Evolutionary conservation across 2,797 vertebrate genomes (phyloP).

Genomic region (Lerista edwardsae): DNA sequence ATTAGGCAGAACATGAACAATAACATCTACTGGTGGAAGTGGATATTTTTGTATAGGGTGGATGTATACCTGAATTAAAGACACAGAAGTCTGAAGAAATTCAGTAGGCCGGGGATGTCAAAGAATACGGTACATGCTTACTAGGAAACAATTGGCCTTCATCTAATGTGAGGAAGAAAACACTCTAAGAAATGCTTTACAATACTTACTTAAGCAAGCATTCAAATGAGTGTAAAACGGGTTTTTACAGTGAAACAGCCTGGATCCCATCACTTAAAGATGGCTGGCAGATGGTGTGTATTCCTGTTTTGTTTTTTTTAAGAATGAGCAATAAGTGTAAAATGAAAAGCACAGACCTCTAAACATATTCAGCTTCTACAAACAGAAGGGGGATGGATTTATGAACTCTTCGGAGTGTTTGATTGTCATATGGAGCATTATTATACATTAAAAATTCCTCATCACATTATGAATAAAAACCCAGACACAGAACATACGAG

Average conservation of each 20-base stretch:
- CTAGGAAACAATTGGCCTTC: neutral
- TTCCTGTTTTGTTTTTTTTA: conserved; percentile 63
- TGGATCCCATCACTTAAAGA: conserved; percentile 62
- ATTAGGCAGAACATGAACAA: no score
- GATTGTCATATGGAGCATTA: conserved; percentile 31
- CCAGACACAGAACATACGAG: neutral
- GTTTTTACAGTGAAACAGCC: conserved; percentile 56
- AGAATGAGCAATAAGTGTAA: conserved; percentile 57
- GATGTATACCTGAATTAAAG: neutral
- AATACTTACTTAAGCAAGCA: conserved; percentile 21
- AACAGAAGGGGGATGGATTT: conserved; percentile 41
- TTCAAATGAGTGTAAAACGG: conserved; percentile 28
- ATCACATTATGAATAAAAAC: neutral
- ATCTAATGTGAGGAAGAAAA: conserved; percentile 12
- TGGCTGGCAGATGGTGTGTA: conserved; percentile 53
- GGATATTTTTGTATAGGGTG: rapidly evolving
- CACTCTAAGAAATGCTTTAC: conserved; percentile 41
- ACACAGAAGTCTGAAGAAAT: neutral
- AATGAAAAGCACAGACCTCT: conserved; percentile 64
- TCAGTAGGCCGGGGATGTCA: neutral
- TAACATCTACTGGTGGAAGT: neutral
- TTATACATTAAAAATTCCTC: conserved; percentile 14
- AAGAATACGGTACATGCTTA: neutral
- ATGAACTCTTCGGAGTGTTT: conserved; percentile 47
- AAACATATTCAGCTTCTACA: conserved; percentile 57